A percentile compares a stretch with the other conserved stretches of the same genome.
Conservation (phyloP, 2,113 vertebrate genomes). For the Carassius gibelio region DNA sequence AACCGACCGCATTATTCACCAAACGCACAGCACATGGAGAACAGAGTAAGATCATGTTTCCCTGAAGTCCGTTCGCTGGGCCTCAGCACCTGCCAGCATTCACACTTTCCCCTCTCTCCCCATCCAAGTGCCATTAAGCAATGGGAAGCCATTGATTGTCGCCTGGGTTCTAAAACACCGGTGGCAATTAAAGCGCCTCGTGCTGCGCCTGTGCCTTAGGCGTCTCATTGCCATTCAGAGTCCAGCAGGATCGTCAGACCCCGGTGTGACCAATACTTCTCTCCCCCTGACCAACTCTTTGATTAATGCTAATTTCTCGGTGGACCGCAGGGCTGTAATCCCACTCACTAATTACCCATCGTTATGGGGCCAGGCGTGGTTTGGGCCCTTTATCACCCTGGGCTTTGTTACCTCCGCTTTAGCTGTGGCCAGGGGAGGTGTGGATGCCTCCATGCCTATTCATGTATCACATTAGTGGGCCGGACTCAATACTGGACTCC, state of each 20-base stretch:
- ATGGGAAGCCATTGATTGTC: constrained; percentile 67
- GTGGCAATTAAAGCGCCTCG: constrained; percentile 69
- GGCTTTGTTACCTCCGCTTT: constrained; percentile 53
- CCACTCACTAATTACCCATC: constrained; percentile 66
- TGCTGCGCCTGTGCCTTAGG: constrained; percentile 60
- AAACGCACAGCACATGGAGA: constrained; percentile 49
- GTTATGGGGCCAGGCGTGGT: constrained; percentile 68
- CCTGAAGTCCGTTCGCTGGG: background rate
- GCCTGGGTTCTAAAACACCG: constrained; percentile 59
- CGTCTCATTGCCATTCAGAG: constrained; percentile 63
- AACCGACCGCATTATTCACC: constrained; percentile 49
- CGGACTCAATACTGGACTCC: constrained; percentile 36
- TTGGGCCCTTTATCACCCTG: constrained; percentile 61
- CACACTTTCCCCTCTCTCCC: constrained; percentile 46
- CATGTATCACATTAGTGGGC: constrained; percentile 38
- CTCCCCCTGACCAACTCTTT: constrained; percentile 58
- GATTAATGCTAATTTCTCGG: constrained; percentile 75
- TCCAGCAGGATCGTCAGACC: constrained; percentile 49
- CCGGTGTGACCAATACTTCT: constrained; percentile 51
- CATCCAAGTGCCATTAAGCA: constrained; percentile 47
- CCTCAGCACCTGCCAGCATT: constrained; percentile 53
- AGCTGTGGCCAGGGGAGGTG: constrained; percentile 21
- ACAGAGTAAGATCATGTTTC: constrained; percentile 54
- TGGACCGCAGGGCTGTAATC: constrained; percentile 65
- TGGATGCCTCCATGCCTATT: constrained; percentile 29